Evolutionary conservation across 2,888 invertebrate species (phyloP), one percentile per base, ranked within the genome.

Genomic region (Daptonema setosum): DNA sequence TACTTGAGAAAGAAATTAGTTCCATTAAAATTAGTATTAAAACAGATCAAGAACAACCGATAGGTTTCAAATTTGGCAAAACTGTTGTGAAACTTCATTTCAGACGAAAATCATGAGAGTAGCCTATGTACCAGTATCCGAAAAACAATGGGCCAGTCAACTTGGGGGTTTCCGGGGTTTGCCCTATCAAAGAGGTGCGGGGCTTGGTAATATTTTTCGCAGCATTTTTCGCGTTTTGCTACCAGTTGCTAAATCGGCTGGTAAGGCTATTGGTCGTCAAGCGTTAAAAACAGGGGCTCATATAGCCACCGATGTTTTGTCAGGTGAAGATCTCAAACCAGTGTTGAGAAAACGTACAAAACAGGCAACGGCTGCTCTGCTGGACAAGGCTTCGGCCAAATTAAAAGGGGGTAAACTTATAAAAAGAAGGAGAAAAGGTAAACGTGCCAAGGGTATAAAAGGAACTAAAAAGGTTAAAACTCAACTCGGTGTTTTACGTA

Each of bases 51-150:
- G 30, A 50, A 20, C 3, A 29, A 48, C 29, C 29, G 3, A 20
- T 55, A 8, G 30, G 17, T 5, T 48, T 55, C 24, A 22, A 3
- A 11, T 55, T 50, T 29, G 55, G 55, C n/a, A 55, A 55, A 50
- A n/a, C 30, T 28, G 22, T 55, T 28, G 50, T 55, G 28, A 55
- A 55, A 24, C 29, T 55, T 8, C 55, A 55, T 24, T 55, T 55
- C n/a, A 28, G 55, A 5, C 8, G 50, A 52, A 25, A 55, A 48
- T n/a, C 5, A 55, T 48, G 55, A 25, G 47, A 20, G 26, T 28
- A 2, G 17, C 28, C 17, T 55, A n/a, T 30, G 26, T 45, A 17
- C 55, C 55, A 8, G 48, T 2, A 28, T 14, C 11, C 22, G 45
- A 45, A 5, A 5, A 3, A 45, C 11, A 5, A 8, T 45, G 45